Conservation (phyloP, 2,888 invertebrate species). For the Rutpela maculata region DNA sequence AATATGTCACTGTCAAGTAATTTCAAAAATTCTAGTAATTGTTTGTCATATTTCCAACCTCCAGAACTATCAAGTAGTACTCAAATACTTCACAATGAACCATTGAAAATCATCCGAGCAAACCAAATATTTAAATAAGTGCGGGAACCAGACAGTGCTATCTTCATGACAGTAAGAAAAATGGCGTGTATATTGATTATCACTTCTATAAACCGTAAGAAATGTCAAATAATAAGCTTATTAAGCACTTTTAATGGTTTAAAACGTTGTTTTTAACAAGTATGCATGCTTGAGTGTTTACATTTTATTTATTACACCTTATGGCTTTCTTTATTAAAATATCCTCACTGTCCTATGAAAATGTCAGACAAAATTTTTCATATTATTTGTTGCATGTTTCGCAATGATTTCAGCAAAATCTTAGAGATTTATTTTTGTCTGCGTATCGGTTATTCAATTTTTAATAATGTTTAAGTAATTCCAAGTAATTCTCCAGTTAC, state of each 20-base stretch:
- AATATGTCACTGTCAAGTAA: slow-evolving; percentile 29
- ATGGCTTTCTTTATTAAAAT: slow-evolving; percentile 39
- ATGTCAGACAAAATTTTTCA: slow-evolving; percentile 48
- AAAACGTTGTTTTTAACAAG: slow-evolving; percentile 56
- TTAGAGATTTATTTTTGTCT: not conserved
- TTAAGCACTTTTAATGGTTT: slow-evolving; percentile 60
- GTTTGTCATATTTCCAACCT: slow-evolving; percentile 30
- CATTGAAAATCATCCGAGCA: not conserved
- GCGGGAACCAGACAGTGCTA: slow-evolving; percentile 55
- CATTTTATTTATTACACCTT: slow-evolving; percentile 41
- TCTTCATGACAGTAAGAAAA: slow-evolving; percentile 65
- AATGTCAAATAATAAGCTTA: slow-evolving; percentile 64
- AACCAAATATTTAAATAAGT: slow-evolving; percentile 48
- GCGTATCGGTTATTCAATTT: not conserved
- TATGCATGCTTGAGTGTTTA: slow-evolving; percentile 60
- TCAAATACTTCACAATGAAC: slow-evolving; percentile 11
- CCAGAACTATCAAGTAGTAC: not conserved
- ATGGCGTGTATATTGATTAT: slow-evolving; percentile 72
- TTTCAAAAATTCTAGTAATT: slow-evolving; percentile 34
- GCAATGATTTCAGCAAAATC: slow-evolving; percentile 37
- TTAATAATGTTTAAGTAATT: not conserved
- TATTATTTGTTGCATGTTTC: slow-evolving; percentile 52
- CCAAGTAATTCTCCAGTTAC: not conserved
- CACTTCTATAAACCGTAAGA: slow-evolving; percentile 71
- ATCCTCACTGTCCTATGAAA: slow-evolving; percentile 47